Base-by-base conservation (phyloP, 2,888 invertebrate genomes). In the Trimorus sp. region DNA sequence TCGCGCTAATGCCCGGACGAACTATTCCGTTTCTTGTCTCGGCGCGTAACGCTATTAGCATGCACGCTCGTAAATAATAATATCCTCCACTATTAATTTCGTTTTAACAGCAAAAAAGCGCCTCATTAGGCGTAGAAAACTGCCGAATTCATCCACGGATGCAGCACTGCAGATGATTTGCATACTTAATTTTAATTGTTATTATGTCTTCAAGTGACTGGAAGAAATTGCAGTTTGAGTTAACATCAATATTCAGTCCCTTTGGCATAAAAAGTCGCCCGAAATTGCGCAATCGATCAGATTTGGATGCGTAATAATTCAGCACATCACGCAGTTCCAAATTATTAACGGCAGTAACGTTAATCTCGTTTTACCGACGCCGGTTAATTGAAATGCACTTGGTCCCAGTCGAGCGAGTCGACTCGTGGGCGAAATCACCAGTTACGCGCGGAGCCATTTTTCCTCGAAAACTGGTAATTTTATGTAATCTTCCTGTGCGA, bases 381-480 rank as follows among this genome's bases (percentile, higher is more conserved):
- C 7, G 11, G 60, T 65, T 68, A 58, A 78, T 78, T 74, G 66
- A 69, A 65, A 42, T 69, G 74, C 74, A 70, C 48, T 66, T 56
- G 63, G 40, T 53, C 11, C 37, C 11, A 9, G 53, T 37, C 42
- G 51, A 49, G 53, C 59, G 63, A 75, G 48, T 63, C 38, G 65
- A 70, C 76, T 71, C 51, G 59, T 82, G 54, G 74, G 54, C 79
- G 40, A 88, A 87, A 88, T 86, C 86, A 85, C 83, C 79, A 83
- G 84, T 77, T 79, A 68, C 66, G 74, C 78, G 81, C 83, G 74
- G 68, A 83, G 76, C 80, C 73, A 81, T 81, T 84, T 87, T 86
- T 85, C 83, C 73, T 77, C 83, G 83, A 88, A 88, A 89, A 83
- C 83, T 65, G 84, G 85, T 87, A 88, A 88, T 89, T 89, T 88